Evolutionary conservation across 2,113 vertebrate genomes (phyloP).

Genomic region (Chaetodon trifascialis): DNA sequence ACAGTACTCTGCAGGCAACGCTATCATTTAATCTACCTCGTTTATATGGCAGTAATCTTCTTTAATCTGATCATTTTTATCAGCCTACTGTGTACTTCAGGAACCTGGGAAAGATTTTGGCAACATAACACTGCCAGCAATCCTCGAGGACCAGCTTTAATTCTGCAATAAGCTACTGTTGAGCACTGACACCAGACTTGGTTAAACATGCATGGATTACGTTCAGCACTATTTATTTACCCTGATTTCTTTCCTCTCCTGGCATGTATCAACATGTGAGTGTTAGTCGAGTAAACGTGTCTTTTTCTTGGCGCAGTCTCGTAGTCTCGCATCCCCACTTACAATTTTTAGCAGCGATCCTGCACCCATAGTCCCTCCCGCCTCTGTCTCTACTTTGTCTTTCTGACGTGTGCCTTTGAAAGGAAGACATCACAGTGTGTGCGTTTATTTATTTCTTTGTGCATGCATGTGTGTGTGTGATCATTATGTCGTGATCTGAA

Average conservation of each 20-base stretch:
- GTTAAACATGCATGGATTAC: slow-evolving; percentile 21
- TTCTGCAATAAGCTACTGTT: slow-evolving; percentile 33
- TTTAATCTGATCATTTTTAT: slow-evolving; percentile 24
- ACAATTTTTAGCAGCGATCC: neutral
- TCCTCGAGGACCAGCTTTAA: slow-evolving; percentile 36
- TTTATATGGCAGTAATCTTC: slow-evolving; percentile 16
- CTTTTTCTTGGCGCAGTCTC: neutral
- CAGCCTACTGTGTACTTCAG: slow-evolving; percentile 17
- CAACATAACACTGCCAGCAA: neutral
- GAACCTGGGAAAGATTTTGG: slow-evolving; percentile 26
- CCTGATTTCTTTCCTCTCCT: neutral
- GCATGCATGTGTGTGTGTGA: slow-evolving; percentile 43
- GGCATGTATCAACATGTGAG: neutral
- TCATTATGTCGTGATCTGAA: slow-evolving; percentile 72
- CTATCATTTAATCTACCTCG: neutral
- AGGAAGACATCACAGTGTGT: slow-evolving; percentile 15
- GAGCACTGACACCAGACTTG: slow-evolving; percentile 2
- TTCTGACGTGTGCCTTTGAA: slow-evolving; percentile 8
- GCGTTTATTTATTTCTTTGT: neutral
- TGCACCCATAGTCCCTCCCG: neutral
- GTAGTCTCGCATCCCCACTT: neutral
- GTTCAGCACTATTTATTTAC: neutral
- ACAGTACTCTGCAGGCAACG: too few relatives aligned
- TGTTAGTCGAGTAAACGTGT: slow-evolving; percentile 6
- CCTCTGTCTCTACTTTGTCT: slow-evolving; percentile 10